A percentile compares a stretch with the other conserved stretches of the same genome.
These are phyloP conservation scores for Grantiella picta DNA, from an alignment of 2,113 vertebrate species.

Conservation along the genomic window DNA sequence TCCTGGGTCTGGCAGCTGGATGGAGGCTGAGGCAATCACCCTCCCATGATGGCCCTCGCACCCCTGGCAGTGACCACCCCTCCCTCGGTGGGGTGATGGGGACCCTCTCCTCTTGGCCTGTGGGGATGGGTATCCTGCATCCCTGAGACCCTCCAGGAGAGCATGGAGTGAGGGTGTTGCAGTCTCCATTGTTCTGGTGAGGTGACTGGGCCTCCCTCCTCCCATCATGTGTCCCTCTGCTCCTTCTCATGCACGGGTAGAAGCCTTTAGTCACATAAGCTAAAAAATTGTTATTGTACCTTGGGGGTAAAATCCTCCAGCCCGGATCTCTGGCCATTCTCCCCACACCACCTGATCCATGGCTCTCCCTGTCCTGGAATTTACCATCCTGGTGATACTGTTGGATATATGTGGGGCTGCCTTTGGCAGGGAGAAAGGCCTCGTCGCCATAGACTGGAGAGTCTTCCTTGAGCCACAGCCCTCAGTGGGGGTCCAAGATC, in stretches of 20 bases:
- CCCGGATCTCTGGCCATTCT: not conserved
- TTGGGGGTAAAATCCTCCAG: not conserved
- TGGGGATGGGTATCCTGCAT: not conserved
- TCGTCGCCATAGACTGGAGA: not conserved
- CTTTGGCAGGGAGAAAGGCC: not conserved
- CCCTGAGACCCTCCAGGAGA: not conserved
- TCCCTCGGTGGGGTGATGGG: not conserved
- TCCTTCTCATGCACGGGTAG: rapidly evolving
- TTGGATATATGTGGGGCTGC: not conserved
- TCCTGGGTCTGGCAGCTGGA: not conserved
- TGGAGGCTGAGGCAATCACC: too few species aligned
- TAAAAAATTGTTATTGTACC: rapidly evolving
- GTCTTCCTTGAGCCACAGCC: not conserved
- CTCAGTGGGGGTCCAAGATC: not conserved
- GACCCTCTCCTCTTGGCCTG: not conserved
- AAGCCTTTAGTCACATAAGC: not conserved
- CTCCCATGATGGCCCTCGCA: rapidly evolving
- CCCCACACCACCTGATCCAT: rapidly evolving
- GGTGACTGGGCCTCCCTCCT: not conserved
- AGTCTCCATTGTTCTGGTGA: not conserved
- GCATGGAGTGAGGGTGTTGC: rapidly evolving
- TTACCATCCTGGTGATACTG: not conserved
- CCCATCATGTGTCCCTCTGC: rapidly evolving
- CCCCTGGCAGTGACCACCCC: not conserved
- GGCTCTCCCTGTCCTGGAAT: not conserved